phyloP scores from a whole-genome alignment of 2,113 vertebrate species.

The Boleophthalmus pectinirostris region DNA sequence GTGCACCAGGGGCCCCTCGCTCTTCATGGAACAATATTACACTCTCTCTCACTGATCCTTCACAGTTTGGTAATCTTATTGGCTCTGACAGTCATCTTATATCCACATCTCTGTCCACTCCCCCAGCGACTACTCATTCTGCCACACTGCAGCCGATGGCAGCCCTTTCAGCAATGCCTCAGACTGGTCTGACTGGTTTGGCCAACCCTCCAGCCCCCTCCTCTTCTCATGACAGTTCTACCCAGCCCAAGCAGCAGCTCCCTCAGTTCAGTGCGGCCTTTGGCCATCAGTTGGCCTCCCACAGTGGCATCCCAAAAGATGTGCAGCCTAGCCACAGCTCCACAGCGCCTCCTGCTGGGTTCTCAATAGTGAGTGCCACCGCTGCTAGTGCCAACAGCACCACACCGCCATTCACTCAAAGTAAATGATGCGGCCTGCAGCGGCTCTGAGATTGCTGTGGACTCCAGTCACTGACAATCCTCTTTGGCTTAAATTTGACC shows the following conservation, averaged over 20 bases:
- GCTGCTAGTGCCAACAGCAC: constrained; percentile 92
- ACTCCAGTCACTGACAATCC: constrained; percentile 46
- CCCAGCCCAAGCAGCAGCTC: constrained; percentile 94
- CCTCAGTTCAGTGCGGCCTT: constrained; percentile 99
- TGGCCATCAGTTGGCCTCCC: constrained; percentile 95
- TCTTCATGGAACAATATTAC: constrained; percentile 93
- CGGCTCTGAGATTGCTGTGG: constrained; percentile 23
- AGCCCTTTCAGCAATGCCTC: constrained; percentile 90
- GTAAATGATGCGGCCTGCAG: constrained; percentile 75
- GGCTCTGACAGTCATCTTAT: constrained; percentile 92
- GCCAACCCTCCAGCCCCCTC: constrained; percentile 76
- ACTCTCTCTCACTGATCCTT: constrained; percentile 87
- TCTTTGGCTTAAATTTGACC: constrained; percentile 28
- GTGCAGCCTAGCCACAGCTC: constrained; percentile 99
- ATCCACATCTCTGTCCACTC: constrained; percentile 96
- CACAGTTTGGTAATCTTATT: constrained; percentile 91
- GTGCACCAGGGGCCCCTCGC: constrained; percentile 85
- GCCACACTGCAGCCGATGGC: constrained; percentile 92
- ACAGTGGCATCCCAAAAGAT: constrained; percentile 99
- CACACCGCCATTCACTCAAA: constrained; percentile 87
- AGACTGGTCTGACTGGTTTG: constrained; percentile 84
- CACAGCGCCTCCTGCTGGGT: constrained; percentile 94
- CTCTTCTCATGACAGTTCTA: constrained; percentile 80
- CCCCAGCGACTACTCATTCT: constrained; percentile 90
- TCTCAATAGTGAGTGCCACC: constrained; percentile 90